Percentiles rank a stretch among this genome's conserved stretches.
Evolutionary conservation across 1,140 invertebrate genomes (phyloP).

Genomic region (Drosophila leontia): DNA sequence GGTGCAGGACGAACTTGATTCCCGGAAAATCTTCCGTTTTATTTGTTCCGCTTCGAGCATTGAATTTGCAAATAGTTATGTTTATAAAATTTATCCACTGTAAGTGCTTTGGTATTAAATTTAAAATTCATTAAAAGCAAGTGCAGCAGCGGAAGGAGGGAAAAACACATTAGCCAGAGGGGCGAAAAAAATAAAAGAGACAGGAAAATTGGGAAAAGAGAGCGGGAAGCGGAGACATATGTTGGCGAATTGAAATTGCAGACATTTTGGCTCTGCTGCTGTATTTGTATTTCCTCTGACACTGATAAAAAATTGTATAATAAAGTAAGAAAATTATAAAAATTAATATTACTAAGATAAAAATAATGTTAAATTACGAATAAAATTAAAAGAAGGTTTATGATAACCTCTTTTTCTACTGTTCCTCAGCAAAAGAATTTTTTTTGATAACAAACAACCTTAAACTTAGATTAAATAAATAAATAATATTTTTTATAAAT

Average conservation of each 20-base stretch:
- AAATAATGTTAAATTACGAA: not conserved
- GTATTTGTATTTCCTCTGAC: slow-evolving; percentile 4
- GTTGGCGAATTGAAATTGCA: slow-evolving; percentile 52
- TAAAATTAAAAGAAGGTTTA: not conserved
- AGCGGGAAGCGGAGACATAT: slow-evolving; percentile 23
- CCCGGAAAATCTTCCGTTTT: slow-evolving; percentile 8
- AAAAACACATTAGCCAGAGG: slow-evolving; percentile 52
- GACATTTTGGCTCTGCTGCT: slow-evolving; percentile 21
- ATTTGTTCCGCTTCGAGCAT: slow-evolving; percentile 19
- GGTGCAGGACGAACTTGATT: slow-evolving; percentile 40
- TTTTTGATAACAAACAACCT: no score
- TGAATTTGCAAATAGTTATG: slow-evolving; percentile 62
- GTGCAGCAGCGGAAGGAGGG: not conserved
- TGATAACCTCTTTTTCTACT: no score
- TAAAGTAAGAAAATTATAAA: not conserved
- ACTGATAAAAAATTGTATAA: not conserved
- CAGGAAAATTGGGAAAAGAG: slow-evolving; percentile 7
- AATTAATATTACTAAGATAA: not conserved
- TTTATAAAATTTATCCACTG: slow-evolving; percentile 59
- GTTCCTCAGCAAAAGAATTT: no score
- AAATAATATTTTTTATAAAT: no score
- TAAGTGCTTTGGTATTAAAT: slow-evolving; percentile 41
- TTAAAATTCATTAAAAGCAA: slow-evolving; percentile 78
- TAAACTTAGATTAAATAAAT: no score
- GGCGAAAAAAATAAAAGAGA: slow-evolving; percentile 21